Percentiles rank a stretch among this genome's conserved stretches.
These are phyloP conservation scores for Nebria ingens DNA, from an alignment of 1,140 invertebrate genomes.

Conservation along the genomic window DNA sequence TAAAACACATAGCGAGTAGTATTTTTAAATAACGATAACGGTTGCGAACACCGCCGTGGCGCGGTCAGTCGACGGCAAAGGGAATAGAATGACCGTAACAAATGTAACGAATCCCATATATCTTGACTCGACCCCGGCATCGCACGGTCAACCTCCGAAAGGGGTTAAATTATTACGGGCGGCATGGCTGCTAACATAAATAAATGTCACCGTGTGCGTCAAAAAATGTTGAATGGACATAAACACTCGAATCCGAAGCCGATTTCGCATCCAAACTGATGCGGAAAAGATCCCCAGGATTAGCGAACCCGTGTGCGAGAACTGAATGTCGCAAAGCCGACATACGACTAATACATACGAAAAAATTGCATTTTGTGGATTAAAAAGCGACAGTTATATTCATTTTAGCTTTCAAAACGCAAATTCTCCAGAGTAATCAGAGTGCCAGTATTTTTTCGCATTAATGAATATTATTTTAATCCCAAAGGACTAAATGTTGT, in stretches of 20 bases:
- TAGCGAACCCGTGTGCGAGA: not conserved
- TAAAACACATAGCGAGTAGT: not conserved
- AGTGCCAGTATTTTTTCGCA: slow-evolving; percentile 7
- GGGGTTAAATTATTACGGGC: not conserved
- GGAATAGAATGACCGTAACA: not conserved
- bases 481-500: too few relatives aligned
- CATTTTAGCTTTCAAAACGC: slow-evolving; percentile 5
- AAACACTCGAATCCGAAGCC: not conserved
- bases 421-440: slow-evolving; percentile 2
- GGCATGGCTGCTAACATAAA: not conserved
- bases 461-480: slow-evolving; percentile 4
- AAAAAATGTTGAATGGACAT: slow-evolving; percentile 6
- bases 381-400: slow-evolving; percentile 7
- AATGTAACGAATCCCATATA: not conserved
- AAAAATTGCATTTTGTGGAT: not conserved
- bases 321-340: not conserved
- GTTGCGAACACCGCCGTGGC: too few relatives aligned
- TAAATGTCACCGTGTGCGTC: not conserved
- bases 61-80: too few relatives aligned
- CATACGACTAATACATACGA: not conserved
- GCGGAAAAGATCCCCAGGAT: slow-evolving; percentile 2
- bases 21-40: slow-evolving; percentile 1
- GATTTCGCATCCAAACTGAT: slow-evolving; percentile 1
- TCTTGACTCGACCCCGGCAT: too few relatives aligned
- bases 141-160: not conserved